Conservation (phyloP, 1,140 invertebrate species). For the Lordiphosa collinella region DNA sequence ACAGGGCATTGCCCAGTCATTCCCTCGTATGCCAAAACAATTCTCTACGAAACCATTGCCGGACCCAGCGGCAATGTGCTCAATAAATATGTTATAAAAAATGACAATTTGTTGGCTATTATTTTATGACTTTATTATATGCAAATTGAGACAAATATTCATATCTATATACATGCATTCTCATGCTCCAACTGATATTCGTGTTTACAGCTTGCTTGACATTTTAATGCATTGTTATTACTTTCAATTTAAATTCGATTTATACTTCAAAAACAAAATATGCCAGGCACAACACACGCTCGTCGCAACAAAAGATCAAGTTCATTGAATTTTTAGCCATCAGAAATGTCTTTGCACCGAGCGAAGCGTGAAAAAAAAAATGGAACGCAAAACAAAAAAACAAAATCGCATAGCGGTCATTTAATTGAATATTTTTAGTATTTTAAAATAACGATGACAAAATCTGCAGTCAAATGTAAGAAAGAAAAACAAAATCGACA, state of each 20-base stretch:
- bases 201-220: conserved; percentile 55
- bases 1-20: conserved; percentile 10
- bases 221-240: conserved; percentile 64
- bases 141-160: conserved; percentile 69
- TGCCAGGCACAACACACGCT: conserved; percentile 9
- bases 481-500: conserved; percentile 25
- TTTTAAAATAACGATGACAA: conserved; percentile 79
- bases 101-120: conserved; percentile 55
- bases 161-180: conserved; percentile 8
- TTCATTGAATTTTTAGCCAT: conserved; percentile 67
- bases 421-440: conserved; percentile 67
- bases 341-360: conserved; percentile 31
- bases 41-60: conserved; percentile 6
- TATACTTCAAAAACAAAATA: conserved; percentile 5
- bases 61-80: conserved; percentile 29
- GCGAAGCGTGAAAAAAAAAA: conserved; percentile 31
- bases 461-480: conserved; percentile 54
- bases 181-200: conserved; percentile 16
- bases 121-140: conserved; percentile 73
- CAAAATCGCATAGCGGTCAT: conserved; percentile 22
- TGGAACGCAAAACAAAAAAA: neutral
- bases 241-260: conserved; percentile 52
- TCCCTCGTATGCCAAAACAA: neutral
- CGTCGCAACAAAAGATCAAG: conserved; percentile 49
- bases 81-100: conserved; percentile 70